Percentiles rank a stretch among this genome's conserved stretches.
These are phyloP conservation scores for Tipula unca DNA, from an alignment of 2,888 invertebrate genomes.

Conservation along the genomic window DNA sequence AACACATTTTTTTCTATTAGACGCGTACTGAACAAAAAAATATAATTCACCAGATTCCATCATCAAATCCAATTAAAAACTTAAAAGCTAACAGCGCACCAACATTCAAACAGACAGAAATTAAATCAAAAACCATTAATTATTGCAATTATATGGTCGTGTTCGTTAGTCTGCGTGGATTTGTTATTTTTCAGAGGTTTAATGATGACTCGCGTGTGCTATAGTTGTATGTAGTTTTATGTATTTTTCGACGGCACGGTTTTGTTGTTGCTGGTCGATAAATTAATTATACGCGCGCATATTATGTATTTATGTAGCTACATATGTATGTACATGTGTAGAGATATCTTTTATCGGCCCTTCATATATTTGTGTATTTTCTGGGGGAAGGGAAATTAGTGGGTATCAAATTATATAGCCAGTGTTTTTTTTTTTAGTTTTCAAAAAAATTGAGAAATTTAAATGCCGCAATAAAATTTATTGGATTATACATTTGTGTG, in stretches of 20 bases:
- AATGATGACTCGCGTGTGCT: neutral
- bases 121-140: neutral
- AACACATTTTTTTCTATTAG: neutral
- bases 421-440: neutral
- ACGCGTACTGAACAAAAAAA: neutral
- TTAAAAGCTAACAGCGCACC: neutral
- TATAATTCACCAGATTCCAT: neutral
- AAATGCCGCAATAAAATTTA: neutral
- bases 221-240: neutral
- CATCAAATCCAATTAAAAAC: neutral
- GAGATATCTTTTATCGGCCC: neutral
- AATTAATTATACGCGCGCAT: neutral
- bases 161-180: neutral
- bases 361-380: neutral
- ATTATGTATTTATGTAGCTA: neutral
- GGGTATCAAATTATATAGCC: neutral
- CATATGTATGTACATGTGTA: neutral
- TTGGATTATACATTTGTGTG: neutral
- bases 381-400: neutral
- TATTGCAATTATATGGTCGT: neutral
- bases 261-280: neutral
- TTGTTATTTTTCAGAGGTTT: neutral
- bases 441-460: neutral
- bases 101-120: neutral
- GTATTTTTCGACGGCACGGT: neutral